These are phyloP conservation scores for Leptothorax acervorum DNA, from an alignment of 2,888 invertebrate genomes.

Conservation along the genomic window DNA sequence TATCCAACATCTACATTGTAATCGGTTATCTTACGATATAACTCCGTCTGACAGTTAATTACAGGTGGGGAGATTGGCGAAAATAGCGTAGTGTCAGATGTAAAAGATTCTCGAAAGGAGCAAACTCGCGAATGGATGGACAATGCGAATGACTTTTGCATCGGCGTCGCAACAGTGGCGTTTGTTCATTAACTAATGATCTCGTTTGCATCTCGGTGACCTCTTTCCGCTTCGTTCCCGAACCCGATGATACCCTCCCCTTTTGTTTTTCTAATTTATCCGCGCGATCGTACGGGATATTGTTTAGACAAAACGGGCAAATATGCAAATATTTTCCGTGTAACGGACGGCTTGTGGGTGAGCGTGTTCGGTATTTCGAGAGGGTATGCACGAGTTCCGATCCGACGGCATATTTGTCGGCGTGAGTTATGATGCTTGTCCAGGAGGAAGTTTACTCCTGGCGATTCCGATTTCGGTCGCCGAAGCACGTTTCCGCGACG, in stretches of 20 bases:
- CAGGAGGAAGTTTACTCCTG: slow-evolving; percentile 42
- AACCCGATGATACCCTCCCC: background rate
- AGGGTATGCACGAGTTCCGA: slow-evolving; percentile 6
- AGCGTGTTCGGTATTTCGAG: slow-evolving; percentile 28
- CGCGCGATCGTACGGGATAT: slow-evolving; percentile 29
- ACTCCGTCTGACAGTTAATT: slow-evolving; percentile 30
- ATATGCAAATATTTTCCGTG: slow-evolving; percentile 43
- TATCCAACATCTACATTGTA: slow-evolving; percentile 15
- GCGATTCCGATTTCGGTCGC: slow-evolving; percentile 45
- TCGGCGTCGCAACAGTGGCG: background rate
- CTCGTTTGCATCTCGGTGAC: slow-evolving; percentile 10
- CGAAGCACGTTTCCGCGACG: slow-evolving; percentile 38
- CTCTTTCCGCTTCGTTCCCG: background rate
- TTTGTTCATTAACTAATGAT: slow-evolving; percentile 27
- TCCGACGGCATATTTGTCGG: slow-evolving; percentile 34
- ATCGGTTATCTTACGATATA: slow-evolving; percentile 15
- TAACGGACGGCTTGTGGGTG: slow-evolving; percentile 3
- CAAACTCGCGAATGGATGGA: background rate
- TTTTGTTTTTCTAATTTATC: background rate
- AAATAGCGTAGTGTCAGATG: background rate
- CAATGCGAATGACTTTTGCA: background rate
- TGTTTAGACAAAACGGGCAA: slow-evolving; percentile 40
- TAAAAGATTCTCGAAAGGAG: background rate
- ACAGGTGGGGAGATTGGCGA: background rate
- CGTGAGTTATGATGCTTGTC: slow-evolving; percentile 44